phyloP scores from a whole-genome alignment of 2,797 vertebrate species.

The Austrolebias charrua region DNA sequence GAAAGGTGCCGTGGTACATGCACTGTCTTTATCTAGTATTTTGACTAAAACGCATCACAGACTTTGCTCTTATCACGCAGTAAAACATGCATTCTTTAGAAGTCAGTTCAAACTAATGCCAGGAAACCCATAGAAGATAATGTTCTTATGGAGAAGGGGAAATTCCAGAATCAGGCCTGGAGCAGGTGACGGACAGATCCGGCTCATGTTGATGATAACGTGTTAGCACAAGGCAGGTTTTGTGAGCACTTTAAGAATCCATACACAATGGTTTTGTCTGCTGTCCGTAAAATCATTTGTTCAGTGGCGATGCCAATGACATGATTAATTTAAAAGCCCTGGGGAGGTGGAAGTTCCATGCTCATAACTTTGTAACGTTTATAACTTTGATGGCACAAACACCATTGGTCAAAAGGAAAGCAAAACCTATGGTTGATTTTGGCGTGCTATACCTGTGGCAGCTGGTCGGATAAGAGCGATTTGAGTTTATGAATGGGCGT shows the following conservation, averaged over 20 bases:
- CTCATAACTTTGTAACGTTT: neutral
- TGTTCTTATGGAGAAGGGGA: neutral
- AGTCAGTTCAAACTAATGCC: neutral
- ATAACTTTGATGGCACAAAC: neutral
- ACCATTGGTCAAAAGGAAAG: neutral
- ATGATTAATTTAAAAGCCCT: neutral
- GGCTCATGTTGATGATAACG: neutral
- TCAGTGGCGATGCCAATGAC: neutral
- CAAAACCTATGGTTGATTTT: neutral
- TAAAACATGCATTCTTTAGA: neutral
- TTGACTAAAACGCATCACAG: neutral
- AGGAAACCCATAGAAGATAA: neutral
- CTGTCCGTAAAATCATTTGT: neutral
- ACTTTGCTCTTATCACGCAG: neutral
- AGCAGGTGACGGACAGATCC: neutral
- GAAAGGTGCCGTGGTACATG: no score
- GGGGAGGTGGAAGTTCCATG: neutral
- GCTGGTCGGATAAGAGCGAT: neutral
- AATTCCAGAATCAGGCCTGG: neutral
- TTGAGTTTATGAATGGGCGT: conserved; percentile 12
- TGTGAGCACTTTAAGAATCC: no score
- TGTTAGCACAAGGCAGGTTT: neutral
- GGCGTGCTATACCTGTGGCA: no score
- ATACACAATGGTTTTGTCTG: neutral
- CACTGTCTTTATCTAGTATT: neutral